Evolutionary conservation across 2,113 vertebrate species (phyloP).

Genomic region (Pteropus alecto): DNA sequence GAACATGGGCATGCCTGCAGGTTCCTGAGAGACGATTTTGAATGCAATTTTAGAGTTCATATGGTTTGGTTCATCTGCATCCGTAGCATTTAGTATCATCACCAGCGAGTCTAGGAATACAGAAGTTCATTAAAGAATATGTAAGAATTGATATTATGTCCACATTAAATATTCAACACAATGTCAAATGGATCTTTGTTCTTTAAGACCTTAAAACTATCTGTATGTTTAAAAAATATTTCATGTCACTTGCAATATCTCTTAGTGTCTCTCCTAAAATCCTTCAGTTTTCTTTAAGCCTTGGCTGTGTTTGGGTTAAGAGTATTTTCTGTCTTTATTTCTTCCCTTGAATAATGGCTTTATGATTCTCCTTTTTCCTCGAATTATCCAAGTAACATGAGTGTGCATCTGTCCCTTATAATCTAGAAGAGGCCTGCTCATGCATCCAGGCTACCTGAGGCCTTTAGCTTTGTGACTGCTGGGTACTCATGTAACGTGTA

Average conservation of each 20-base stretch:
- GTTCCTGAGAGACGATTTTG: conserved; percentile 84
- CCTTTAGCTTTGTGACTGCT: not conserved
- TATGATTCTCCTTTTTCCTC: not conserved
- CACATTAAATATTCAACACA: not conserved
- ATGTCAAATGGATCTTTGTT: not conserved
- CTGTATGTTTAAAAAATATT: not conserved
- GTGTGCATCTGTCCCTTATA: not conserved
- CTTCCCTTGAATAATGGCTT: not conserved
- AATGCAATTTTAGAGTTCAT: conserved; percentile 86
- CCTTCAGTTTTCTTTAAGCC: not conserved
- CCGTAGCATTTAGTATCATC: conserved; percentile 90
- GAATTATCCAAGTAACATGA: not conserved
- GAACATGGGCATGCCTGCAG: conserved; percentile 85
- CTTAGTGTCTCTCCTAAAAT: not conserved
- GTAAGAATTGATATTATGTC: not conserved
- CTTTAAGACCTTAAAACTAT: not conserved
- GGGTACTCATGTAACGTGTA: too few relatives aligned
- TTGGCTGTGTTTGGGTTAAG: not conserved
- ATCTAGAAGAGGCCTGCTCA: not conserved
- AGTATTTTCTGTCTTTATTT: not conserved
- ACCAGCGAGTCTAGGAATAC: conserved; percentile 86
- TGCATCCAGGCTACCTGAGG: not conserved
- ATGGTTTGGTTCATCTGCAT: conserved; percentile 86
- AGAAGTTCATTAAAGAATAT: not conserved
- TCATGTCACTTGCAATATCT: not conserved